Evolutionary conservation across 92 coral and sea anemone genomes (phyloP).

Genomic region (Montipora capitata): DNA sequence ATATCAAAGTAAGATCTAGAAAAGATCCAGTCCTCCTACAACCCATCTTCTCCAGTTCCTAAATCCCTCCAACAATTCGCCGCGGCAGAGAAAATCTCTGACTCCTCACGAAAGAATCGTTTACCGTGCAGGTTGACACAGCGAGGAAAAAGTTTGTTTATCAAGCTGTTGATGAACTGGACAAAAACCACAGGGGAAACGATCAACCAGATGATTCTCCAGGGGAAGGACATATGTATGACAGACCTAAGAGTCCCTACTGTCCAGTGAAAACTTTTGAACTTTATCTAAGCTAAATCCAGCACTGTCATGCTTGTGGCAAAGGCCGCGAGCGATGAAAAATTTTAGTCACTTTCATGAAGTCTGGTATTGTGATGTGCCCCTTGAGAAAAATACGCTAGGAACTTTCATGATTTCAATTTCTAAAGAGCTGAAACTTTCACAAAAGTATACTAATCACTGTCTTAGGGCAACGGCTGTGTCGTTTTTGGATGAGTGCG

Average conservation of each 20-base stretch:
- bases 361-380: conserved; percentile 69
- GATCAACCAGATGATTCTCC: conserved; percentile 55
- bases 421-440: conserved; percentile 58
- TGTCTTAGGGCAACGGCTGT: conserved; percentile 68
- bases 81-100: conserved; percentile 73
- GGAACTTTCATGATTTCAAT: conserved; percentile 57
- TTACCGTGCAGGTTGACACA: conserved; percentile 60
- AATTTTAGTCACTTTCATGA: neutral
- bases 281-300: conserved; percentile 64
- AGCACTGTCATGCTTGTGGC: conserved; percentile 69
- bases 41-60: conserved; percentile 58
- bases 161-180: conserved; percentile 63
- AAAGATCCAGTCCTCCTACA: conserved; percentile 68
- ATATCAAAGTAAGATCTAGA: conserved; percentile 69
- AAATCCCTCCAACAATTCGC: conserved; percentile 53
- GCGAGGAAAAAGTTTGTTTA: conserved; percentile 63
- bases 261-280: conserved; percentile 62
- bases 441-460: conserved; percentile 70
- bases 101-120: conserved; percentile 46
- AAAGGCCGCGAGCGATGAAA: conserved; percentile 45
- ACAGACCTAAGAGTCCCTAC: conserved; percentile 59
- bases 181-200: conserved; percentile 74
- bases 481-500: conserved; percentile 63
- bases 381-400: conserved; percentile 63
- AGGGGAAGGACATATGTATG: conserved; percentile 74